phyloP scores from a whole-genome alignment of 1,140 invertebrate species.

The Fopius arisanus region DNA sequence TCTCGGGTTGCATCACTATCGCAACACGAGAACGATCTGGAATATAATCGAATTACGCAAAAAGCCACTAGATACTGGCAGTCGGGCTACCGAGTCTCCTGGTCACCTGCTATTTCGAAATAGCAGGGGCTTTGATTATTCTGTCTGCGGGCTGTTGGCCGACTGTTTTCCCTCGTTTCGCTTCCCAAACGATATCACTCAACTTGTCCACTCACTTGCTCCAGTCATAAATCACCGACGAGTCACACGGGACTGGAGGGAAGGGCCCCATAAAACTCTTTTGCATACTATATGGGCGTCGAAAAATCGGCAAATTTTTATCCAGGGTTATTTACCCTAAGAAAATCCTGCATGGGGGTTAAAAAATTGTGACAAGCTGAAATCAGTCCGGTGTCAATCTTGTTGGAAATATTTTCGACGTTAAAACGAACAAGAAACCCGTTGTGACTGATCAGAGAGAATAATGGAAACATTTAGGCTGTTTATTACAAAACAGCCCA shows the following conservation, averaged over 20 bases:
- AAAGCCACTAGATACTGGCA: conserved; percentile 6
- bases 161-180: conserved; percentile 1
- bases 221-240: conserved; percentile 2
- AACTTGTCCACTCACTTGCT: conserved; percentile 18
- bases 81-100: neutral
- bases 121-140: conserved; percentile 3
- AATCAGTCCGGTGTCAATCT: no score
- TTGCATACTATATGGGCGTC: neutral
- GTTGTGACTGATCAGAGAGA: no score
- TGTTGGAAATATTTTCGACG: no score
- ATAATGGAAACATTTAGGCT: no score
- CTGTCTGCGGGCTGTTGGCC: conserved; percentile 9
- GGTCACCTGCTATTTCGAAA: conserved; percentile 9
- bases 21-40: conserved; percentile 10
- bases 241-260: neutral
- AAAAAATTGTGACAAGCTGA: no score
- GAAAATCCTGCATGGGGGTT: neutral
- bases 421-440: no score
- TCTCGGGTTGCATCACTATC: neutral
- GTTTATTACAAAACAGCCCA: no score
- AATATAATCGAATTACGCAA: conserved; percentile 19
- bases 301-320: neutral
- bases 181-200: conserved; percentile 14
- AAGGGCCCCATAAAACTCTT: neutral
- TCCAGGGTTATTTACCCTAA: no score